These are phyloP conservation scores for Pampusana beccarii DNA, from an alignment of 2,113 vertebrate species.

Conservation along the genomic window DNA sequence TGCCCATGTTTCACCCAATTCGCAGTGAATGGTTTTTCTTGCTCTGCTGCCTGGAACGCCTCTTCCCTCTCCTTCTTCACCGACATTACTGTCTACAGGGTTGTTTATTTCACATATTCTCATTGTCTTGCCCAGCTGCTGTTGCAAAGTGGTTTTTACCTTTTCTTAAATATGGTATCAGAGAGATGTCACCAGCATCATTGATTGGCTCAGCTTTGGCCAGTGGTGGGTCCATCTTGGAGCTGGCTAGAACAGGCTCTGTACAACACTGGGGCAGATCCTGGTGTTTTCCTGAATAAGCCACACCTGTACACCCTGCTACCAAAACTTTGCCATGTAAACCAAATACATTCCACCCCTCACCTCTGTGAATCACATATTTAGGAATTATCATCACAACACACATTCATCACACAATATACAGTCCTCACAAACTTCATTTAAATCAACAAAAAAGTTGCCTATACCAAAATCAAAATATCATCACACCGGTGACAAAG, in stretches of 20 bases:
- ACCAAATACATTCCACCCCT: background rate
- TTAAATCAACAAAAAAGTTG: too few relatives aligned
- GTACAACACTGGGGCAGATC: background rate
- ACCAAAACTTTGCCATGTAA: background rate
- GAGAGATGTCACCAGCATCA: accelerated
- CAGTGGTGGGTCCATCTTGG: background rate
- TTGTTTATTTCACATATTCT: background rate
- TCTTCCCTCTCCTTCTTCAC: background rate
- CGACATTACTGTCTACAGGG: too few relatives aligned
- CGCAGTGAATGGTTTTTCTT: background rate
- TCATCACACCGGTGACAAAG: too few relatives aligned
- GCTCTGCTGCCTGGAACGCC: too few relatives aligned
- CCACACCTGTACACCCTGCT: background rate
- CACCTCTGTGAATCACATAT: background rate
- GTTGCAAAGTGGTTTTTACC: background rate
- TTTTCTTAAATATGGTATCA: background rate
- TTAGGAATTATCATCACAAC: background rate
- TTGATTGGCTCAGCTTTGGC: background rate
- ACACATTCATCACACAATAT: background rate
- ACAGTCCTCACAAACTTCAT: background rate
- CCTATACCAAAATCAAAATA: too few relatives aligned
- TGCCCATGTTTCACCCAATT: background rate
- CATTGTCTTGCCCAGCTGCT: background rate
- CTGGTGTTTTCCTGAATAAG: background rate
- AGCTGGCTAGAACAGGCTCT: background rate